phyloP scores from a whole-genome alignment of 2,888 invertebrate species.

The Eupithecia dodoneata region DNA sequence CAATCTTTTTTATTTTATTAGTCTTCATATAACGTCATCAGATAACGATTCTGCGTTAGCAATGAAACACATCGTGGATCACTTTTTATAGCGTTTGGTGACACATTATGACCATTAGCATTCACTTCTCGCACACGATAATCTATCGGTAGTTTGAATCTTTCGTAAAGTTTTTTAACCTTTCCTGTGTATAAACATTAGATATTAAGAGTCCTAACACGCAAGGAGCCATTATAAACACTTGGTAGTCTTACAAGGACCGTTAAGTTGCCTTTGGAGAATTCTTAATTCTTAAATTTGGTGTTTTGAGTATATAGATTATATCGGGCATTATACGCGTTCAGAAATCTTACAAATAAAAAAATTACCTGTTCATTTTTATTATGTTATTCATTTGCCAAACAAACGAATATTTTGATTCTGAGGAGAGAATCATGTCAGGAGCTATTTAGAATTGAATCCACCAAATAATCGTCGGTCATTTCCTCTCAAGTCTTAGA shows the following conservation, averaged over 20 bases:
- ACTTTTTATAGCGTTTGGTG: slow-evolving; percentile 8
- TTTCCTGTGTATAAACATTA: slow-evolving; percentile 30
- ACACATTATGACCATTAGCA: slow-evolving; percentile 22
- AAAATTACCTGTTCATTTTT: not conserved
- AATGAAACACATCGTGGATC: not conserved
- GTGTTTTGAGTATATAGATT: not conserved
- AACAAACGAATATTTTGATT: not conserved
- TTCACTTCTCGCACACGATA: slow-evolving; percentile 25
- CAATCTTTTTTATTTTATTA: not conserved
- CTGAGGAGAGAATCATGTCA: not conserved
- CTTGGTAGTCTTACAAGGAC: slow-evolving; percentile 33
- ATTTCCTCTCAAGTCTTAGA: not conserved
- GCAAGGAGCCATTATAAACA: slow-evolving; percentile 36
- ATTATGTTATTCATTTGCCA: not conserved
- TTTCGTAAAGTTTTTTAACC: slow-evolving; percentile 44
- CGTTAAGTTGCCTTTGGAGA: slow-evolving; percentile 30
- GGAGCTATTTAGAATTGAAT: not conserved
- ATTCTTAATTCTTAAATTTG: not conserved
- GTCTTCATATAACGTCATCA: not conserved
- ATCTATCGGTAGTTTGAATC: slow-evolving; percentile 19
- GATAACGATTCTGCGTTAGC: not conserved
- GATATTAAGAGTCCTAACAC: slow-evolving; percentile 37
- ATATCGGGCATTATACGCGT: not conserved
- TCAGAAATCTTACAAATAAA: not conserved
- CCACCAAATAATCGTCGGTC: not conserved